These are phyloP conservation scores for Boloria euphrosyne DNA, from an alignment of 2,888 invertebrate species.

Conservation along the genomic window DNA sequence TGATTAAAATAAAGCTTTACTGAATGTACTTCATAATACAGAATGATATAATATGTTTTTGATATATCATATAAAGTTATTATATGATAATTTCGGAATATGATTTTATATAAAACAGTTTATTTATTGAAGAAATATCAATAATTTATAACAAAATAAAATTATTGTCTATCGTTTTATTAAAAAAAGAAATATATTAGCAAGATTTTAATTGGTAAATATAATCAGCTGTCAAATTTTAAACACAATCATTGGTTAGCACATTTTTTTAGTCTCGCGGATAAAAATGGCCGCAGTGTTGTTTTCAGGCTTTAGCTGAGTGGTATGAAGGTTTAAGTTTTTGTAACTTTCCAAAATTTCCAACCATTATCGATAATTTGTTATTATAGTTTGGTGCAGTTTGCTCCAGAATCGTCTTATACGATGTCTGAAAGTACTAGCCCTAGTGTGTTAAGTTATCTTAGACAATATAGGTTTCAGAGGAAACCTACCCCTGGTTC, in stretches of 20 bases:
- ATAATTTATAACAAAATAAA: slow-evolving; percentile 4
- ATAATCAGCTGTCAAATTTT: slow-evolving; percentile 37
- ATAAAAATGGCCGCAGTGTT: slow-evolving; percentile 79
- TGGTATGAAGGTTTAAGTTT: slow-evolving; percentile 60
- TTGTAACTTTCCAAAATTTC: slow-evolving; percentile 44
- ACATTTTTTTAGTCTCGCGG: slow-evolving; percentile 65
- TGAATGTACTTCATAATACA: too few species aligned
- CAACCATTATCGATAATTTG: slow-evolving; percentile 45
- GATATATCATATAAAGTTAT: too few species aligned
- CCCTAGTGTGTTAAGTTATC: slow-evolving; percentile 83
- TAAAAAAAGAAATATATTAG: not conserved
- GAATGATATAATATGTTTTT: too few species aligned
- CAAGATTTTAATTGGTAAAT: slow-evolving; percentile 33
- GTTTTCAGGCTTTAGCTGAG: slow-evolving; percentile 61
- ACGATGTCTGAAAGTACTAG: slow-evolving; percentile 76
- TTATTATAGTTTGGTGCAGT: slow-evolving; percentile 38
- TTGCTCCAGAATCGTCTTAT: slow-evolving; percentile 31
- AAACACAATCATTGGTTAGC: slow-evolving; percentile 51
- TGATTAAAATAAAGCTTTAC: too few species aligned
- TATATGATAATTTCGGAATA: too few species aligned
- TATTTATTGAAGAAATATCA: too few species aligned
- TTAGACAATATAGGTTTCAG: slow-evolving; percentile 87
- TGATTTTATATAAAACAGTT: too few species aligned
- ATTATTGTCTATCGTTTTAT: slow-evolving; percentile 20
- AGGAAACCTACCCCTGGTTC: slow-evolving; percentile 79